Base-by-base conservation (phyloP, 37 sponge, comb jelly and placozoan genomes). In the Hexactinellida sp. region DNA sequence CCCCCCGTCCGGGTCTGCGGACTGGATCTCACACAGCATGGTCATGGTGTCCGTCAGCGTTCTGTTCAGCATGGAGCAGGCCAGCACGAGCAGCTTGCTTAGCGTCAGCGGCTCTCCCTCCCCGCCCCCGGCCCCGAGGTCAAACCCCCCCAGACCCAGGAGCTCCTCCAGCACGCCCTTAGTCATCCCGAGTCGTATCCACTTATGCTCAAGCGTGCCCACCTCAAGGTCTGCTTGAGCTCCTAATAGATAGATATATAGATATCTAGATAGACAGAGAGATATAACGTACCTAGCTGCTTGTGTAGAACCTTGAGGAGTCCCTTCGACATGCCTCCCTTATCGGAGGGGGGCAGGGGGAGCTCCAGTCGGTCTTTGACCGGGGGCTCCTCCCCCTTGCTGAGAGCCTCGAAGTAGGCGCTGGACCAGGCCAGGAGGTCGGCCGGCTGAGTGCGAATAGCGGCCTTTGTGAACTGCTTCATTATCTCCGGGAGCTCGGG, bases 401-500 rank as follows among this genome's bases (percentile, higher is more conserved):
- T 38, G 32, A 98, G 87, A 36, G 99, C 92, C 37, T 95, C 85
- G 63, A 98, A 98, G 84, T 98, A 98, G 1, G 93, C 99, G 16
- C 91, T 89, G 16, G 96, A 94, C 99, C 99, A 98, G 35, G 90
- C 82, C 32, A 98, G 85, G 0, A 92, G 76, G 55, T 98, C 96
- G 1, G 84, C 83, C 28, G 99, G 99, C 82, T 98, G 99, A 34
- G 99, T 95, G 24, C 96, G 84, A 39, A 95, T 98, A 24, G 99
- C 99, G 16, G 99, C 96, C 55, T 98, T 98, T 0, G 99, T 98
- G 90, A 93, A 98, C 63, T 98, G 90, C 83, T 98, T 95, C 36
- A 95, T 54, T 16, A 98, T 91, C 35, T 91, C 89, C 7, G 99
- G 99, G 0, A 98, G 92, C 24, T 92, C 87, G 21, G 94, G 92